These are phyloP conservation scores for Ferrisia virgata DNA, from an alignment of 2,888 invertebrate species.

Conservation along the genomic window DNA sequence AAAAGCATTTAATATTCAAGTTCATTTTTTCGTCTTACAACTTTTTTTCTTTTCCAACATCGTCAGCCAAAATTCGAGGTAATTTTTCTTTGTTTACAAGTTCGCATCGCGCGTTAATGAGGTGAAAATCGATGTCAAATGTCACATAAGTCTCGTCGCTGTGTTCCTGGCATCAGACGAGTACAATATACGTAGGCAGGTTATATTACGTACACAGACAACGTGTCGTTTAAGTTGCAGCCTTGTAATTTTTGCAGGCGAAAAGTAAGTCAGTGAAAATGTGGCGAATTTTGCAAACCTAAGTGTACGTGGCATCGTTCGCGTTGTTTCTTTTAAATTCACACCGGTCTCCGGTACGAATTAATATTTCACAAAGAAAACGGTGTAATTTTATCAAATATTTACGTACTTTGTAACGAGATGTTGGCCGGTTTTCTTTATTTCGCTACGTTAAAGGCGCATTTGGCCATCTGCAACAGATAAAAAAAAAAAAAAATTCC, in stretches of 20 bases:
- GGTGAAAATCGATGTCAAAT: not conserved
- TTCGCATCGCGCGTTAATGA: not conserved
- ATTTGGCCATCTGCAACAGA: not conserved
- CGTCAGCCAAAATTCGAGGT: not conserved
- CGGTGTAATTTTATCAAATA: not conserved
- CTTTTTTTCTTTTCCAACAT: not conserved
- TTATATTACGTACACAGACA: not conserved
- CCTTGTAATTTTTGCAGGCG: not conserved
- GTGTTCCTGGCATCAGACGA: too few species aligned
- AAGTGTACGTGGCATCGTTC: too few species aligned
- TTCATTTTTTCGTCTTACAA: not conserved
- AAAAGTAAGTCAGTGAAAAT: not conserved
- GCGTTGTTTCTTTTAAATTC: not conserved
- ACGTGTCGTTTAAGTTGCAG: not conserved
- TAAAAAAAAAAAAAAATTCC: not conserved
- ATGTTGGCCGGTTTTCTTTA: not conserved
- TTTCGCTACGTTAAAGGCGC: not conserved
- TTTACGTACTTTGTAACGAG: not conserved
- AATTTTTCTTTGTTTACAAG: not conserved
- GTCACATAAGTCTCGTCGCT: not conserved
- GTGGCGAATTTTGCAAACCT: not conserved
- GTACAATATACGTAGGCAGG: too few species aligned
- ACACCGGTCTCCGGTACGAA: not conserved
- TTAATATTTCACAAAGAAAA: not conserved
- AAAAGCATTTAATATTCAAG: not conserved